Evolutionary conservation across 2,113 vertebrate species (phyloP).

Genomic region (Pyrgilauda ruficollis): DNA sequence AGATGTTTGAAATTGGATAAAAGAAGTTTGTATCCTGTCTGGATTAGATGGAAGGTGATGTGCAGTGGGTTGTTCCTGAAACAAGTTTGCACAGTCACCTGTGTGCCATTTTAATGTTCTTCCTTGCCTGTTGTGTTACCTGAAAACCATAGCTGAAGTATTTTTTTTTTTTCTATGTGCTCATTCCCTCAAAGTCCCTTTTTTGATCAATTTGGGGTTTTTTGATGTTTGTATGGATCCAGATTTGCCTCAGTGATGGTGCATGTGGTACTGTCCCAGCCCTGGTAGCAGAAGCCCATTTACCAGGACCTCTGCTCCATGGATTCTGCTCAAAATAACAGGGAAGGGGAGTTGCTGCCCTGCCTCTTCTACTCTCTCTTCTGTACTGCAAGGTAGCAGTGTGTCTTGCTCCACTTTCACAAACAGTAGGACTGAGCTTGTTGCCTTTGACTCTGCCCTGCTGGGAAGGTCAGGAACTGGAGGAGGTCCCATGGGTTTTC

Average conservation of each 20-base stretch:
- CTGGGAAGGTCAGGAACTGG: neutral
- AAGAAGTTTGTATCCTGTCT: neutral
- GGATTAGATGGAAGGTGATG: neutral
- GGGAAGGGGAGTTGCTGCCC: neutral
- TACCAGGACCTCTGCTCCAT: neutral
- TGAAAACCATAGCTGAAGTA: neutral
- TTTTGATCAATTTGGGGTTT: neutral
- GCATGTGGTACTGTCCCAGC: neutral
- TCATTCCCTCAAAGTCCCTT: neutral
- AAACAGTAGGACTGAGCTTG: neutral
- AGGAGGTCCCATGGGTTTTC: neutral
- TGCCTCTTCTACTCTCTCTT: neutral
- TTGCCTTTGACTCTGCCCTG: neutral
- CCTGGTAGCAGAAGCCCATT: fast-evolving
- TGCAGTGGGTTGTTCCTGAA: neutral
- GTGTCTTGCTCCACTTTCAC: neutral
- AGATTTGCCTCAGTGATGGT: neutral
- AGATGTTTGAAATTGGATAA: neutral
- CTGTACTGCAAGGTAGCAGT: neutral
- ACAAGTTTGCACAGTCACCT: neutral
- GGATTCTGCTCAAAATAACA: neutral
- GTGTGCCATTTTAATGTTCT: neutral
- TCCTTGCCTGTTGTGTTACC: neutral
- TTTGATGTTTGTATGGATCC: neutral
- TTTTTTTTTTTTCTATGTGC: too few species aligned